phyloP scores from a whole-genome alignment of 2,888 invertebrate genomes.

The Allacma fusca region DNA sequence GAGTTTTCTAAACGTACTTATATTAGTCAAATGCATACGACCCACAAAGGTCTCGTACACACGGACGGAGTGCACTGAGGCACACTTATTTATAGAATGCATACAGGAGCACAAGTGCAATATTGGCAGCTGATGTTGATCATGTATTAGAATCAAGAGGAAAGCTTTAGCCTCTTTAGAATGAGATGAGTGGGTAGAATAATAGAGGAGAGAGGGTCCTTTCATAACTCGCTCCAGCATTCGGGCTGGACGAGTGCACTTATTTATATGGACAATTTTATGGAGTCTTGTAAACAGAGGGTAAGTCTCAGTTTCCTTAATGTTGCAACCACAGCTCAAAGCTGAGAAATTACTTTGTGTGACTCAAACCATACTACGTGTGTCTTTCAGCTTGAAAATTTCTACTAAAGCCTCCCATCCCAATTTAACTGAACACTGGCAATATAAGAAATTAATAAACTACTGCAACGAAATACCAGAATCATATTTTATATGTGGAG shows the following conservation, averaged over 20 bases:
- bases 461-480: too few relatives aligned
- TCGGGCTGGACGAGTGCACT: conserved; percentile 24
- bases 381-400: too few relatives aligned
- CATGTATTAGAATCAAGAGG: conserved; percentile 13
- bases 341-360: neutral
- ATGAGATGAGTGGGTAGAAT: neutral
- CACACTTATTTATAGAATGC: neutral
- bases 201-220: conserved; percentile 17
- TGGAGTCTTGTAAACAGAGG: conserved; percentile 39
- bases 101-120: neutral
- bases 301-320: conserved; percentile 9
- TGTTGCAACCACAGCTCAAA: neutral
- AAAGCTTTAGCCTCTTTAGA: neutral
- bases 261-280: conserved; percentile 42
- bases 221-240: neutral
- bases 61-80: too few relatives aligned
- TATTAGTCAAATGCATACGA: too few relatives aligned
- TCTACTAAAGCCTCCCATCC: too few relatives aligned
- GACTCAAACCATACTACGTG: neutral
- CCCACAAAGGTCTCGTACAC: too few relatives aligned
- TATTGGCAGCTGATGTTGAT: neutral
- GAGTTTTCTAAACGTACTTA: too few relatives aligned
- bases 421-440: too few relatives aligned
- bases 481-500: too few relatives aligned
- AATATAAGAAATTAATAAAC: too few relatives aligned